Percentiles rank a stretch among this genome's conserved stretches.
Evolutionary conservation across 2,113 vertebrate species (phyloP).

Genomic region (Dromaius novaehollandiae): DNA sequence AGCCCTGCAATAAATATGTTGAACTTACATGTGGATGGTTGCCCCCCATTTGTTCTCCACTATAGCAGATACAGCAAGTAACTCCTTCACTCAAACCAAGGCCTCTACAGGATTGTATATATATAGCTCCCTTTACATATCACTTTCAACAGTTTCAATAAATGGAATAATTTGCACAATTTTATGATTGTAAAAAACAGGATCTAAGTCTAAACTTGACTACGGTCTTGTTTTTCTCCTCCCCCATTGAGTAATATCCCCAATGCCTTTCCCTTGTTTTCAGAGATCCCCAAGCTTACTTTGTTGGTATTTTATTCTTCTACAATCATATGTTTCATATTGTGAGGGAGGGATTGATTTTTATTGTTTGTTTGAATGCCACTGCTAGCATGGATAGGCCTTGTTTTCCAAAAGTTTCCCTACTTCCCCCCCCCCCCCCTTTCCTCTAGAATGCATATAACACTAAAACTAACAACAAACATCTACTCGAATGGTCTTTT

Average conservation of each 20-base stretch:
- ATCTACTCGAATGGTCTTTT: conserved; percentile 28
- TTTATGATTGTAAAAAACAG: background rate
- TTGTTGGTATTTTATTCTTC: conserved; percentile 14
- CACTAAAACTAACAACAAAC: conserved; percentile 29
- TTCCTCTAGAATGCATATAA: background rate
- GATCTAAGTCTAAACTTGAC: background rate
- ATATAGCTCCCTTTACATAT: background rate
- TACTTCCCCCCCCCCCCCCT: background rate
- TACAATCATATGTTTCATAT: conserved; percentile 55
- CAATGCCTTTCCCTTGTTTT: background rate
- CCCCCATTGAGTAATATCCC: background rate
- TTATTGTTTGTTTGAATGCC: conserved; percentile 47
- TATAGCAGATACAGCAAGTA: background rate
- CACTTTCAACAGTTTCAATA: background rate
- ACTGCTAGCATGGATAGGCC: conserved; percentile 3
- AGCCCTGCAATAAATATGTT: conserved; percentile 13
- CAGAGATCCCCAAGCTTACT: background rate
- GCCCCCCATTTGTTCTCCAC: conserved; percentile 26
- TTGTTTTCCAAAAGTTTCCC: conserved; percentile 9
- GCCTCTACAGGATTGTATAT: background rate
- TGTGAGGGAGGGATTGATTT: conserved; percentile 21
- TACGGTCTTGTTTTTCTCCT: background rate
- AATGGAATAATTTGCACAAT: background rate
- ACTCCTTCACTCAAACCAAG: background rate
- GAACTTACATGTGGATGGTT: conserved; percentile 56